Evolutionary conservation across 2,113 vertebrate genomes (phyloP), one percentile per base, ranked within the genome.

Genomic region (Ciconia maguari): DNA sequence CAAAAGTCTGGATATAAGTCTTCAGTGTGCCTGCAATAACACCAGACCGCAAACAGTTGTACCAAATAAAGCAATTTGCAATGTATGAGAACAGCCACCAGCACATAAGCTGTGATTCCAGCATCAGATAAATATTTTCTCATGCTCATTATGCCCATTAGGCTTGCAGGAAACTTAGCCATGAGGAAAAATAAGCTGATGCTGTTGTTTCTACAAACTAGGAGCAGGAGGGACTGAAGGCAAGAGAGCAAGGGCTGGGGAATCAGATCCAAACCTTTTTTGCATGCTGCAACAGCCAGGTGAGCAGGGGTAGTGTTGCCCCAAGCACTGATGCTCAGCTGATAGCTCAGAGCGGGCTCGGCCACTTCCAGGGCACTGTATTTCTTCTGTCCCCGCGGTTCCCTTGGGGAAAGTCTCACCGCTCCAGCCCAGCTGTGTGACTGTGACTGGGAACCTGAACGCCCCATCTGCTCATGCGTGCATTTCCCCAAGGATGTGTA

Each of bases 11-110:
- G 8, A 21, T 72, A 58, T 82, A 85, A 95, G 87, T 87, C 38
- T 93, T 84, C 36, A 69, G 46, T n/a, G 27, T 79, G 57, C 17
- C 32, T 87, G 44, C 36, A 92, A 34, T 80, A 91, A 89, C 49
- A 75, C 10, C 54, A 94, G 51, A 65, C 22, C 11, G 60, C 24
- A 51, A 87, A 80, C 15, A 66, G 20, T 52, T 72, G 48, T 36
- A 71, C 20, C 55, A 86, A 71, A 83, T 90, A 86, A 95, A 95
- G 60, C 25, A 77, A 90, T 94, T 90, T 89, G 55, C 68, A 75
- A 62, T 24, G 22, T 75, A 65, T 87, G 80, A 92, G 91, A 87
- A 91, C 36, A 84, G 65, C 87, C 89, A 91, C 21, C 22, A 84
- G 77, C 74, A 76, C 41, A 29, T 41, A 75, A 66, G 13, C 21